Evolutionary conservation across 2,113 vertebrate species (phyloP).

Genomic region (Gadus macrocephalus): DNA sequence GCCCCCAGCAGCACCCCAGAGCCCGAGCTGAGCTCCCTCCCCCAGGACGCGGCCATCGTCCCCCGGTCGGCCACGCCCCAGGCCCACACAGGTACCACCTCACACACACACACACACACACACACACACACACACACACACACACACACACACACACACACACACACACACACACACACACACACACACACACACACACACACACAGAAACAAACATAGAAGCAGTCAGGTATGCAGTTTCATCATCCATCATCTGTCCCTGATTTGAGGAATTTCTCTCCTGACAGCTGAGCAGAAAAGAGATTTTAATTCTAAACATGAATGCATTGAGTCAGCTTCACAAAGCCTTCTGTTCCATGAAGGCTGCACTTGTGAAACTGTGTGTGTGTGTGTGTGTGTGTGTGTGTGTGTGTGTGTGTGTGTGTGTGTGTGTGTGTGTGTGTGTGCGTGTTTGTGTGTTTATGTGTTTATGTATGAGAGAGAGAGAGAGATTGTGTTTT

Average conservation of each 20-base stretch:
- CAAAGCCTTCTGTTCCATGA: no score
- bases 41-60: conserved; percentile 88
- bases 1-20: conserved; percentile 87
- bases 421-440: no score
- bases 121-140: conserved; percentile 10
- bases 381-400: not conserved
- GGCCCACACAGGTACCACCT: conserved; percentile 82
- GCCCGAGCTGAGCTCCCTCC: conserved; percentile 88
- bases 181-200: conserved; percentile 1
- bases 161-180: not conserved
- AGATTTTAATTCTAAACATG: no score
- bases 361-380: not conserved
- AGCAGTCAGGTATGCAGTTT: no score
- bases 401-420: not conserved
- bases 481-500: no score
- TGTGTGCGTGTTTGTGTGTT: no score
- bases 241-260: no score
- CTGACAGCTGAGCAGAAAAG: no score
- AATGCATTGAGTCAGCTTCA: no score
- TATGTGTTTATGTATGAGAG: no score
- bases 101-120: conserved; percentile 12
- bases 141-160: conserved; percentile 7
- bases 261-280: no score
- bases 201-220: not conserved
- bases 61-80: conserved; percentile 83